Conservation (phyloP, 2,113 vertebrate genomes). For the Prolemur simus region DNA sequence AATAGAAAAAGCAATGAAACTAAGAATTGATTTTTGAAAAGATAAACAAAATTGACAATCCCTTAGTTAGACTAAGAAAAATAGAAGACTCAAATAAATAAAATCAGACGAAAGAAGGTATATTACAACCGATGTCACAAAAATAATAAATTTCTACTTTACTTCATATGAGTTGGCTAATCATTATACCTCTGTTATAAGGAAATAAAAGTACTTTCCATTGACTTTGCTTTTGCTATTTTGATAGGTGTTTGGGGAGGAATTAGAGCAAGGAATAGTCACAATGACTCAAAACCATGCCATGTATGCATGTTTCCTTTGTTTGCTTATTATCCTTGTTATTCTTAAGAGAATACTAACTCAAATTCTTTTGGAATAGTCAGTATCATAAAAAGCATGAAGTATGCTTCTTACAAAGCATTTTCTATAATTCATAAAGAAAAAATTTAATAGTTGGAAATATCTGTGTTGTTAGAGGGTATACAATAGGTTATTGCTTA, state of each 20-base stretch:
- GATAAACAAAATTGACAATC: background rate
- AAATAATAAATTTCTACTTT: slow-evolving; percentile 19
- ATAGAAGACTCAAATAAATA: background rate
- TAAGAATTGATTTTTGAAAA: background rate
- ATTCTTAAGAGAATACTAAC: slow-evolving; percentile 49
- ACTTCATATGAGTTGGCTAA: slow-evolving; percentile 5
- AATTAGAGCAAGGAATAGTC: slow-evolving; percentile 24
- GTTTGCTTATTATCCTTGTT: background rate
- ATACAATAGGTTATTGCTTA: slow-evolving; percentile 14
- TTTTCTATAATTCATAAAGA: slow-evolving; percentile 34
- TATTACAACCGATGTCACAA: background rate
- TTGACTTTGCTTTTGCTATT: slow-evolving; percentile 34
- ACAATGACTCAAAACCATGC: slow-evolving; percentile 10
- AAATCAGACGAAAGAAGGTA: background rate
- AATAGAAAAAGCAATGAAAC: background rate
- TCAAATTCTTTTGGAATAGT: slow-evolving; percentile 43
- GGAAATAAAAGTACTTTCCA: slow-evolving; percentile 56
- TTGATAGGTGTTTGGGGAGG: slow-evolving; percentile 51
- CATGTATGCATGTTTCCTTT: background rate
- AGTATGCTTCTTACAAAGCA: slow-evolving; percentile 30
- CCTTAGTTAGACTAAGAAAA: background rate
- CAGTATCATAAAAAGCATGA: slow-evolving; percentile 55
- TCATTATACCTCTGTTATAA: slow-evolving; percentile 7
- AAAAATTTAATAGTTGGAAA: slow-evolving; percentile 43
- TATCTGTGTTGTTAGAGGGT: background rate